A percentile compares a stretch with the other conserved stretches of the same genome.
Evolutionary conservation across 2,113 vertebrate genomes (phyloP).

Genomic region (Danionella cerebrum): DNA sequence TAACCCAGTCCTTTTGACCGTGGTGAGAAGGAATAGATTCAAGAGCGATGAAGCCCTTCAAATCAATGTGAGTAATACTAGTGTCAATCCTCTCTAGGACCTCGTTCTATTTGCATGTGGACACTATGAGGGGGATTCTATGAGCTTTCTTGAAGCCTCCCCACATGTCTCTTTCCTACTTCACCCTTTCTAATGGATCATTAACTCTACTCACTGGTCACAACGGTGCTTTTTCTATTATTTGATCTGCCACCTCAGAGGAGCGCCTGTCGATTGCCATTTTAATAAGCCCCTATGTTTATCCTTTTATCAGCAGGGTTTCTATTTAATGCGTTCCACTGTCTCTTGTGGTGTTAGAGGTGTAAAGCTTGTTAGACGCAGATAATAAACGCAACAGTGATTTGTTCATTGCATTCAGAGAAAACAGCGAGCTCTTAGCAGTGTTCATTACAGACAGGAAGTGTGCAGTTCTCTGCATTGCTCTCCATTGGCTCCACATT

Average conservation of each 20-base stretch:
- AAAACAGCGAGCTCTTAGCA: neutral
- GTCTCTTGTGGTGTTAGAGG: neutral
- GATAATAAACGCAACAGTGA: constrained; percentile 14
- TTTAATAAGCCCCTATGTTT: constrained; percentile 30
- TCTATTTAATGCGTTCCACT: neutral
- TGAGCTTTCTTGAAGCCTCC: neutral
- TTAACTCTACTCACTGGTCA: constrained; percentile 25
- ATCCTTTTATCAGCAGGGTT: neutral
- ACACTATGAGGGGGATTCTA: neutral
- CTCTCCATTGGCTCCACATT: neutral
- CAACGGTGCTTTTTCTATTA: constrained; percentile 39
- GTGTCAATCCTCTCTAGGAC: neutral
- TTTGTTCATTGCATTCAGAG: neutral
- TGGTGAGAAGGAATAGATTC: neutral
- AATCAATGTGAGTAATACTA: constrained; percentile 1
- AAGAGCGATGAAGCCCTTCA: constrained; percentile 1
- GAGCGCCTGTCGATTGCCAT: neutral
- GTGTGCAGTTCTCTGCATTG: neutral
- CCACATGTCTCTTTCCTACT: neutral
- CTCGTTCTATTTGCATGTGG: neutral
- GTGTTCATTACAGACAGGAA: constrained; percentile 32
- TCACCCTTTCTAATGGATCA: constrained; percentile 10
- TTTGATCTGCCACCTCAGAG: constrained; percentile 1
- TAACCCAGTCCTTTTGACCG: constrained; percentile 3
- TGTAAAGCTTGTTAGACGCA: constrained; percentile 16